Evolutionary conservation across 1,140 invertebrate species (phyloP).

Genomic region (Penaeus chinensis): DNA sequence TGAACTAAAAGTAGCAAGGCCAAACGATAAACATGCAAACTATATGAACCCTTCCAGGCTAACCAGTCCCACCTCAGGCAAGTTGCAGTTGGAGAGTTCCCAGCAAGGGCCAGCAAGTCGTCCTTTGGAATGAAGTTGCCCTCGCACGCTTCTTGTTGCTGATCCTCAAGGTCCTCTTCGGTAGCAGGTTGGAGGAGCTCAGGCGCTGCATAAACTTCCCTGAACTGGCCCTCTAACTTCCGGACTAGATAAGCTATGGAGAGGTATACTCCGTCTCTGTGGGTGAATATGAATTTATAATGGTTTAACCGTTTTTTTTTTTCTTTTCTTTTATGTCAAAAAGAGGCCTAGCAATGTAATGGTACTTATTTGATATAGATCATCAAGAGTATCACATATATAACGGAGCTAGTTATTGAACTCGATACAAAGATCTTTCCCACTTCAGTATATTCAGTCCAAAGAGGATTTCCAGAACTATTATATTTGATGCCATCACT

Average conservation of each 20-base stretch:
- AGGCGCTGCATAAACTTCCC: background rate
- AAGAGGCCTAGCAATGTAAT: too few species aligned
- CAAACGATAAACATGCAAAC: too few species aligned
- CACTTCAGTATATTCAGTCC: too few species aligned
- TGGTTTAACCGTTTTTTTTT: background rate
- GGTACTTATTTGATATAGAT: too few species aligned
- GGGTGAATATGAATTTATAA: background rate
- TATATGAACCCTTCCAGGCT: too few species aligned
- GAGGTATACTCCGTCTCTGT: background rate
- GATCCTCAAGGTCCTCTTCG: background rate
- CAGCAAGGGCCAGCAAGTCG: background rate
- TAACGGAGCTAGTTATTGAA: too few species aligned
- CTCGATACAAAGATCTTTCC: too few species aligned
- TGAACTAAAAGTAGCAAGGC: too few species aligned
- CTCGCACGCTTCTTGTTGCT: background rate
- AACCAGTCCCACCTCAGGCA: background rate
- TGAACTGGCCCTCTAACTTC: constrained; percentile 2
- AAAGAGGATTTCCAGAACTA: background rate
- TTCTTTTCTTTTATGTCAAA: background rate
- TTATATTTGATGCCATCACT: background rate
- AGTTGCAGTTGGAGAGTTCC: background rate
- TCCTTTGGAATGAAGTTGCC: background rate
- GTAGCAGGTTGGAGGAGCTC: background rate
- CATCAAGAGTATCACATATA: too few species aligned
- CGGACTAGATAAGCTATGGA: background rate